These are phyloP conservation scores for Nasonovia ribisnigri DNA, from an alignment of 2,888 invertebrate genomes.

Conservation along the genomic window DNA sequence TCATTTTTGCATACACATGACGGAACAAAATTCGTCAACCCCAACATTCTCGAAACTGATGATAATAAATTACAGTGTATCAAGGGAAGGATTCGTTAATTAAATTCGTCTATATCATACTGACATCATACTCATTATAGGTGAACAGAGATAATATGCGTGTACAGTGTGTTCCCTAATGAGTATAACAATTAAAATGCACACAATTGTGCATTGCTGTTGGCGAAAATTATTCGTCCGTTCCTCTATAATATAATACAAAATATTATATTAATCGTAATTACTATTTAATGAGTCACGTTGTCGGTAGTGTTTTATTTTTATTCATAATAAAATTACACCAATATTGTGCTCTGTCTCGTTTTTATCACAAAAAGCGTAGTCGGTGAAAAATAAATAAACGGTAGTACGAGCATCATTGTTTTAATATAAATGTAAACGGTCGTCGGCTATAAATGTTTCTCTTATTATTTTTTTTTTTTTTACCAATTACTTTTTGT, in stretches of 20 bases:
- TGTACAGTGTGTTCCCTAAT: constrained; percentile 19
- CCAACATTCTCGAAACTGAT: background rate
- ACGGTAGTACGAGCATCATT: background rate
- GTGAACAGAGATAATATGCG: constrained; percentile 3
- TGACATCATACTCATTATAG: background rate
- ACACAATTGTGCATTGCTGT: background rate
- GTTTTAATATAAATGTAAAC: constrained; percentile 27
- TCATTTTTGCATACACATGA: background rate
- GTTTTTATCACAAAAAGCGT: background rate
- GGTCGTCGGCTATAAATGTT: background rate
- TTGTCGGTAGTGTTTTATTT: background rate
- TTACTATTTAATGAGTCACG: constrained; percentile 38
- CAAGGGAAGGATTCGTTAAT: constrained; percentile 1
- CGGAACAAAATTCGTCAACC: background rate
- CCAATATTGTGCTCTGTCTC: background rate
- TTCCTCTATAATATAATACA: background rate
- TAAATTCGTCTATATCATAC: background rate
- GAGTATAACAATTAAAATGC: constrained; percentile 12
- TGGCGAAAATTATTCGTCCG: background rate
- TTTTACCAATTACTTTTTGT: constrained; percentile 21
- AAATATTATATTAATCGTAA: background rate
- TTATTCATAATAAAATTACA: background rate
- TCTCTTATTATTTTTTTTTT: constrained; percentile 13
- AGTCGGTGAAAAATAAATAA: constrained; percentile 19
- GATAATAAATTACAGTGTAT: background rate